Percentiles rank a stretch among this genome's conserved stretches.
Evolutionary conservation across 1,140 invertebrate genomes (phyloP).

Genomic region (Helicoverpa zea): DNA sequence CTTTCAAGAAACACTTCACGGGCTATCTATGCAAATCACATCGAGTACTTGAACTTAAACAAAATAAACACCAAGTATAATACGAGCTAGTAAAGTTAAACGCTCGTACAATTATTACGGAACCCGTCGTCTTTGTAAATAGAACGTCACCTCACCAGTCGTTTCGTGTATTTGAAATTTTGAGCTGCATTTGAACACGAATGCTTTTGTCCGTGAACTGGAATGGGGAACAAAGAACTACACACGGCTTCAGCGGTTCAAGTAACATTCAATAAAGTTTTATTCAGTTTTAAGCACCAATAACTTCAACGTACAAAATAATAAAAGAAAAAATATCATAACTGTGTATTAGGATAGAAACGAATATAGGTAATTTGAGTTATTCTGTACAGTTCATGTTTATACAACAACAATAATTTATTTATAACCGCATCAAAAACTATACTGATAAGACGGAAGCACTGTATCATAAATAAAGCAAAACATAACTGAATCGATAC

Average conservation of each 20-base stretch:
- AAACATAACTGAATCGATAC: neutral
- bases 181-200: constrained; percentile 62
- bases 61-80: constrained; percentile 24
- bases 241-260: constrained; percentile 14
- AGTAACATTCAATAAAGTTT: constrained; percentile 38
- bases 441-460: too few species aligned
- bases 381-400: too few species aligned
- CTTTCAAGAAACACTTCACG: constrained; percentile 27
- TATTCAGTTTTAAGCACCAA: constrained; percentile 3
- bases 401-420: too few species aligned
- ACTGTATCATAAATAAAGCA: too few species aligned
- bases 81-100: constrained; percentile 31
- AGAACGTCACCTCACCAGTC: constrained; percentile 17
- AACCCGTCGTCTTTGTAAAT: constrained; percentile 25
- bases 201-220: constrained; percentile 62
- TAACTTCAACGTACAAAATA: neutral
- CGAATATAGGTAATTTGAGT: neutral
- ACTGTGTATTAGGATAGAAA: neutral
- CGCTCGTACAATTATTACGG: constrained; percentile 17
- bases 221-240: constrained; percentile 66
- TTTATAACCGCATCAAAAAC: too few species aligned
- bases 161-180: constrained; percentile 60
- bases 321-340: neutral
- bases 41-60: constrained; percentile 18
- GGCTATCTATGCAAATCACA: constrained; percentile 46